Base-by-base conservation (phyloP, 2,888 invertebrate species). In the Drosophila macrospina region DNA sequence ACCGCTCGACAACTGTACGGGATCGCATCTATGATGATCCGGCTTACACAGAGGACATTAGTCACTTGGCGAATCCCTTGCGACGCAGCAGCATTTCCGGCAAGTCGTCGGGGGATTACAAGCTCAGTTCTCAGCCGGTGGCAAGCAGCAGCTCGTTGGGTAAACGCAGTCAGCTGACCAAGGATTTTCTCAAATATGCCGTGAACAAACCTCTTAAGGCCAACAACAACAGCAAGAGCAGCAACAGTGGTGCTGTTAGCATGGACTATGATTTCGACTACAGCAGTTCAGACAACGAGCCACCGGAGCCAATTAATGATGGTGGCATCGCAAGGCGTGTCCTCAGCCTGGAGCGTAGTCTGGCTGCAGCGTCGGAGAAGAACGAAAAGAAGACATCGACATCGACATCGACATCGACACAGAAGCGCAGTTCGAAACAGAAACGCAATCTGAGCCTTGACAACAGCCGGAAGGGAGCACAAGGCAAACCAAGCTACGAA, bases 11-110 rank as follows among this genome's bases (percentile, higher is more conserved):
- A 4, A 91, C 89, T 11, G 91, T 91, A n/a, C 90, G 92, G 34
- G 92, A 92, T 60, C 88, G 91, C 32, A 92, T 92, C 68, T 91
- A 90, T 42, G 92, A 92, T 74, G 92, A 92, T 80, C 92, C 92
- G 8, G 92, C 92, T 36, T 92, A 92, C 63, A 92, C 92, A 0
- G 92, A 92, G 52, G 92, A 92, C 65, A 91, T 92, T 28, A 92
- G 92, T 42, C 92, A 92, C 70, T 74, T 92, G 71, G 92, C 92
- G 10, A 90, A 91, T 57, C 92, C 92, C 1, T 48, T 91, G 62
- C 88, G 92, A 0, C 82, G 91, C 26, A 81, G 71, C 65, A 79
- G 86, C 62, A 56, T 76, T 11, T 74, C 75, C 8, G 81, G 81
- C 28, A 84, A 84, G 8, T 63, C 76, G 1, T 52, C 78, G 4